A percentile compares a stretch with the other conserved stretches of the same genome.
phyloP scores from a whole-genome alignment of 2,113 vertebrate genomes.

The Cervus canadensis region DNA sequence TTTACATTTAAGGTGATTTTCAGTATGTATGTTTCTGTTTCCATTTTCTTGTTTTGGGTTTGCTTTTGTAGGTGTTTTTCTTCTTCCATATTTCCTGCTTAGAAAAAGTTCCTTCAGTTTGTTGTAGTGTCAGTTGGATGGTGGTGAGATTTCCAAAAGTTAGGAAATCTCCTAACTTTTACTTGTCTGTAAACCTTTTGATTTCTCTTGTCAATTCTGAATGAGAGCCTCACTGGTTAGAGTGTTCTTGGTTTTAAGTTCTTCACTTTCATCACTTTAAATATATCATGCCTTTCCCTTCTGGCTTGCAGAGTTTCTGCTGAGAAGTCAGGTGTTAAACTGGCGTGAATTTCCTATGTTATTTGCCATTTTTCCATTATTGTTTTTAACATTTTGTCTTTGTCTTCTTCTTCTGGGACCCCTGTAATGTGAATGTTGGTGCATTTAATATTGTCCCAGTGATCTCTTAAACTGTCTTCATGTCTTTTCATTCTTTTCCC shows the following conservation, averaged over 20 bases:
- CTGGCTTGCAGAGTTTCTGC: background rate
- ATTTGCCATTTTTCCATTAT: background rate
- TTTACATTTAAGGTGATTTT: background rate
- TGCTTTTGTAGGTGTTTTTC: background rate
- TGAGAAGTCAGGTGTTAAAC: background rate
- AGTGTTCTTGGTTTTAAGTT: background rate
- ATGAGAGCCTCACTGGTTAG: background rate
- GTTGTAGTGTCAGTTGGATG: background rate
- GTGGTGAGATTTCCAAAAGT: background rate
- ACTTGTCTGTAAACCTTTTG: background rate
- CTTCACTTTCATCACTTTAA: background rate
- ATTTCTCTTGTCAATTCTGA: background rate
- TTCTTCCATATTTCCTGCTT: background rate
- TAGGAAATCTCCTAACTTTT: background rate
- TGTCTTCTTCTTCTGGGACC: background rate
- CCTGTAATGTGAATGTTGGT: background rate
- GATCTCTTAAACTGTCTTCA: background rate
- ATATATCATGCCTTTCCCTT: background rate
- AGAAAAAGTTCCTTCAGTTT: background rate
- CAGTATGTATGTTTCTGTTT: background rate
- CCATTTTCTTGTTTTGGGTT: background rate
- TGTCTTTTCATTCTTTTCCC: background rate
- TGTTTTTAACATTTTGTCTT: background rate
- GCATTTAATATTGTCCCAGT: background rate
- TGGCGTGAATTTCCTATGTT: background rate